These are phyloP conservation scores for Myathropa florea DNA, from an alignment of 2,888 invertebrate genomes.

Conservation along the genomic window DNA sequence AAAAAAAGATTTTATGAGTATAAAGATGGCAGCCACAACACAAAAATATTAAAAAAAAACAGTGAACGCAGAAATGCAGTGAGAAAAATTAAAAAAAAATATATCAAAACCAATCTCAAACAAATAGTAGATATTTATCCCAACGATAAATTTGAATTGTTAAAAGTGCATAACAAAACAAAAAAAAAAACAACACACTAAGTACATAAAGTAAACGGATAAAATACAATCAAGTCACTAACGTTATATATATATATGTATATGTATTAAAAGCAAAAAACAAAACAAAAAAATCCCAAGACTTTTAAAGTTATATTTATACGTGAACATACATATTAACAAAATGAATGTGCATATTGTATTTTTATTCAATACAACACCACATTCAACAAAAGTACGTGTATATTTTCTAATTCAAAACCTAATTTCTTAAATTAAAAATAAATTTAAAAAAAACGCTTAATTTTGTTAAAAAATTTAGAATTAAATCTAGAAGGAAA, in stretches of 20 bases:
- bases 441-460: slow-evolving; percentile 50
- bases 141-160: slow-evolving; percentile 77
- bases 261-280: slow-evolving; percentile 55
- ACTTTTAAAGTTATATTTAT: slow-evolving; percentile 73
- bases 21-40: slow-evolving; percentile 52
- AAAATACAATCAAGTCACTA: slow-evolving; percentile 68
- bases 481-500: slow-evolving; percentile 44
- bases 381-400: slow-evolving; percentile 38
- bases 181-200: slow-evolving; percentile 68
- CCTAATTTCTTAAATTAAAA: slow-evolving; percentile 49
- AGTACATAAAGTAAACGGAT: slow-evolving; percentile 48
- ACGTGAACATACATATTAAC: slow-evolving; percentile 51
- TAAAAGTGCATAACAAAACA: slow-evolving; percentile 58
- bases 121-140: slow-evolving; percentile 77
- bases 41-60: slow-evolving; percentile 1
- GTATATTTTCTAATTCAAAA: slow-evolving; percentile 67
- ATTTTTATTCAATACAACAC: slow-evolving; percentile 59
- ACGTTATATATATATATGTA: slow-evolving; percentile 55
- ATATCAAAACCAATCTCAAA: slow-evolving; percentile 50
- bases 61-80: slow-evolving; percentile 12
- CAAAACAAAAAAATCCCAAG: slow-evolving; percentile 73
- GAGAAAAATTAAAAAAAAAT: neutral
- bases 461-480: slow-evolving; percentile 67
- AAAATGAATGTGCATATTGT: slow-evolving; percentile 55
- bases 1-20: slow-evolving; percentile 38